phyloP scores from a whole-genome alignment of 2,888 invertebrate genomes.

The Antheraea assamensis region DNA sequence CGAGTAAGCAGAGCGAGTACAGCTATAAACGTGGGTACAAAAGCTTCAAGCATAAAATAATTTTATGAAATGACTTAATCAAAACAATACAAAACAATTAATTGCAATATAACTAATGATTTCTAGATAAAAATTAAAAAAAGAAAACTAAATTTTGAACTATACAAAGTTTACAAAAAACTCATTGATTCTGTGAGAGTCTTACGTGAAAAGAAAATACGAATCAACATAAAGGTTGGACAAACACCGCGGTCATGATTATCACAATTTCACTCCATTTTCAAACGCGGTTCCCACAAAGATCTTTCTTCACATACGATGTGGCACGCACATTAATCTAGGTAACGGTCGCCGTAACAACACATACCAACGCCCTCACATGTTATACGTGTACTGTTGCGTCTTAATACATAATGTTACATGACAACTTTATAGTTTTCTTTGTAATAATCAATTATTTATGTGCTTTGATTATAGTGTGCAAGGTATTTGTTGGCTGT shows the following conservation, averaged over 20 bases:
- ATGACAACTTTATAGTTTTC: conserved; percentile 56
- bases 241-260: conserved; percentile 30
- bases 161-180: neutral
- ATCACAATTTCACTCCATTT: conserved; percentile 57
- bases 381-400: conserved; percentile 53
- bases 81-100: neutral
- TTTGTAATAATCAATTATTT: conserved; percentile 25
- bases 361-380: conserved; percentile 55
- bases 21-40: neutral
- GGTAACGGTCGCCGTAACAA: conserved; percentile 61
- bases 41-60: neutral
- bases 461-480: conserved; percentile 19
- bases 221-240: conserved; percentile 23
- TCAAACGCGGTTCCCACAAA: conserved; percentile 75
- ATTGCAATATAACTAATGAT: neutral
- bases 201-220: neutral
- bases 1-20: neutral
- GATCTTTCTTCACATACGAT: conserved; percentile 75
- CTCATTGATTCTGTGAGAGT: neutral
- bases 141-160: too few species aligned
- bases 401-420: conserved; percentile 42
- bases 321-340: conserved; percentile 76
- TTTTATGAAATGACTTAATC: neutral
- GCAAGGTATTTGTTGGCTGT: conserved; percentile 10
- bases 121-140: neutral